These are phyloP conservation scores for Loripinus fragilis DNA, from an alignment of 2,888 invertebrate genomes.

Conservation along the genomic window DNA sequence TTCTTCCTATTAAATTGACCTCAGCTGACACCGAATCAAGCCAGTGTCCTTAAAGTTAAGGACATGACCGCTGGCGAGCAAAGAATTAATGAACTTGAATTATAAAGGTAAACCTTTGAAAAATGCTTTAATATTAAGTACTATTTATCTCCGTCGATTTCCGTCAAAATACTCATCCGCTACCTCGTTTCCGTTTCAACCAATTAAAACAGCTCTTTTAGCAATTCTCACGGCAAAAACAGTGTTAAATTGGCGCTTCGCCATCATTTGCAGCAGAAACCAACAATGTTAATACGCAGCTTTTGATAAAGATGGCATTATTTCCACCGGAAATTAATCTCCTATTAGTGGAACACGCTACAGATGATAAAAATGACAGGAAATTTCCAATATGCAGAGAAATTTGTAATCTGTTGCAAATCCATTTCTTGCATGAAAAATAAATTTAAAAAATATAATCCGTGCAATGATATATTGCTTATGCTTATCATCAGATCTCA, in stretches of 20 bases:
- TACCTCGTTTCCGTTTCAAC: slow-evolving; percentile 13
- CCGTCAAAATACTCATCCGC: slow-evolving; percentile 10
- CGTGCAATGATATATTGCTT: too few species aligned
- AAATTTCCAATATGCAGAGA: too few species aligned
- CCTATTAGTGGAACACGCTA: background rate
- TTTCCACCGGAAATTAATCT: slow-evolving; percentile 20
- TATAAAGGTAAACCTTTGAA: background rate
- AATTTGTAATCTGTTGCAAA: too few species aligned
- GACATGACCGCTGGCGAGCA: slow-evolving; percentile 11
- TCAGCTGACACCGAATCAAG: slow-evolving; percentile 1
- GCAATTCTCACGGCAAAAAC: slow-evolving; percentile 5
- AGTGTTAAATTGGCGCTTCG: background rate
- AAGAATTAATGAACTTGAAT: slow-evolving; percentile 9
- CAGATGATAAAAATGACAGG: too few species aligned
- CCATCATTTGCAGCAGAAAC: slow-evolving; percentile 8
- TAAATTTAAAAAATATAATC: too few species aligned
- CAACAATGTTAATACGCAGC: slow-evolving; percentile 1
- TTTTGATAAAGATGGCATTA: slow-evolving; percentile 1
- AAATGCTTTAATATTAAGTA: slow-evolving; percentile 11
- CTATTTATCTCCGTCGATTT: slow-evolving; percentile 1
- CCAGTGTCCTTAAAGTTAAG: slow-evolving; percentile 18
- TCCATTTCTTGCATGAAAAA: too few species aligned
- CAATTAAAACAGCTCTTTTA: slow-evolving; percentile 15
- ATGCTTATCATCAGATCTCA: too few species aligned
- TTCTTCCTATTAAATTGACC: background rate